Conservation (phyloP, 2,888 invertebrate genomes). For the Eurois occulta region DNA sequence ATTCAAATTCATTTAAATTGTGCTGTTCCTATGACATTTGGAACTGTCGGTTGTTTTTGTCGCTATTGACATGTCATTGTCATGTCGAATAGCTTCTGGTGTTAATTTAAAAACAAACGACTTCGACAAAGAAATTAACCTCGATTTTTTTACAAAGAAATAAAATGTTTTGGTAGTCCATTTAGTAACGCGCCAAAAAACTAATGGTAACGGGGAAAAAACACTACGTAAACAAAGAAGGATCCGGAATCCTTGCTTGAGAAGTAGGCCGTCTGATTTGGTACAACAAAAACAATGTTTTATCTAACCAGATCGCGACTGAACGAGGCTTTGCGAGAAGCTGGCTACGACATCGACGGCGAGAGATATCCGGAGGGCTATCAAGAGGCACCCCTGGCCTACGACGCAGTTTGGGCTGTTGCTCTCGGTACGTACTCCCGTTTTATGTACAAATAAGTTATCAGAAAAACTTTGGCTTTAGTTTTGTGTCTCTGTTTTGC, state of each 20-base stretch:
- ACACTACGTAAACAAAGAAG: slow-evolving; percentile 45
- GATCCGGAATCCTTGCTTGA: slow-evolving; percentile 45
- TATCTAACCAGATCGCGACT: slow-evolving; percentile 92
- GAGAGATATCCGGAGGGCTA: slow-evolving; percentile 98
- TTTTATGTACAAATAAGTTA: slow-evolving; percentile 59
- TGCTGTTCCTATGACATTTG: slow-evolving; percentile 34
- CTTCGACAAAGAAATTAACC: slow-evolving; percentile 9
- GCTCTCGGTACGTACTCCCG: slow-evolving; percentile 93
- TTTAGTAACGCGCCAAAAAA: slow-evolving; percentile 17
- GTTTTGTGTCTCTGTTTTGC: slow-evolving; percentile 21
- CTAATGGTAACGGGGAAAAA: slow-evolving; percentile 39
- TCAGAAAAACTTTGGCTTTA: slow-evolving; percentile 39
- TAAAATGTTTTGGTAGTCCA: neutral
- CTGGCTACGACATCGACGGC: slow-evolving; percentile 96
- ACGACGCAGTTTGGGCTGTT: slow-evolving; percentile 99
- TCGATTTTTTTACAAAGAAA: neutral
- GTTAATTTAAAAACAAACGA: slow-evolving; percentile 20
- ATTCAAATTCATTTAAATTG: slow-evolving; percentile 54
- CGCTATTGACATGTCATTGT: neutral
- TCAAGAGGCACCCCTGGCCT: slow-evolving; percentile 99
- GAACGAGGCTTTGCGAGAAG: slow-evolving; percentile 94
- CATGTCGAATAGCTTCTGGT: neutral
- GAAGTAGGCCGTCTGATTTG: slow-evolving; percentile 57
- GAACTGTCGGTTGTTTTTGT: slow-evolving; percentile 4
- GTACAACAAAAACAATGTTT: slow-evolving; percentile 70